phyloP scores from a whole-genome alignment of 2,888 invertebrate species.

The Lasioglossum malachurum region DNA sequence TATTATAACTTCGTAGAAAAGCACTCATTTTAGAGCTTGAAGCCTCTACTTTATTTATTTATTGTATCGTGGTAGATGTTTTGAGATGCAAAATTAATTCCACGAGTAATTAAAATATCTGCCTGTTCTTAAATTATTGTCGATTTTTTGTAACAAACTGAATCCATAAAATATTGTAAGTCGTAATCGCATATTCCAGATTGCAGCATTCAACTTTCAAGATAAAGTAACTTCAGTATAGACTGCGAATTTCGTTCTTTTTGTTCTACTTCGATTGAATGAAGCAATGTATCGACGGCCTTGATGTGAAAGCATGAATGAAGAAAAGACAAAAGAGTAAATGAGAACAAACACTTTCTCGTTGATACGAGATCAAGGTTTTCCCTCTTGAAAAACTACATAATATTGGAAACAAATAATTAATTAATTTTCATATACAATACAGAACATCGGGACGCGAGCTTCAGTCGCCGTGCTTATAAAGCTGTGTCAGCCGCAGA shows the following conservation, averaged over 20 bases:
- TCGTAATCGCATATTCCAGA: background rate
- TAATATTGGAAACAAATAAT: conserved; percentile 7
- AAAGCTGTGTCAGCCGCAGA: conserved; percentile 13
- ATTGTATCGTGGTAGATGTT: background rate
- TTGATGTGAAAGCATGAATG: background rate
- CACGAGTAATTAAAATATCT: background rate
- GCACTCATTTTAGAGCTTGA: too few relatives aligned
- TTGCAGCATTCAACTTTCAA: background rate
- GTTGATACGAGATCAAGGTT: conserved; percentile 9
- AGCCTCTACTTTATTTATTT: background rate
- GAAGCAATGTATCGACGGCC: conserved; percentile 11
- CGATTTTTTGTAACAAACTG: background rate
- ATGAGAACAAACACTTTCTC: conserved; percentile 22
- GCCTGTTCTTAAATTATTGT: background rate
- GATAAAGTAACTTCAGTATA: background rate
- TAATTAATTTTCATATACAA: conserved; percentile 19
- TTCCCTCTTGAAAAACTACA: conserved; percentile 3
- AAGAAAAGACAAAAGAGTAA: conserved; percentile 20
- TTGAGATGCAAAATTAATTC: background rate
- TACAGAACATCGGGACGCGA: conserved; percentile 6
- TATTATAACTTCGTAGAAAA: too few relatives aligned
- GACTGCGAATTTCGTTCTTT: background rate
- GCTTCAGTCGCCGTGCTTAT: conserved; percentile 12
- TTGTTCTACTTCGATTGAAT: background rate
- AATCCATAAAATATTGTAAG: too few relatives aligned